phyloP scores from a whole-genome alignment of 35 echinoderm and acorn worm genomes.

The Apostichopus parvimensis region DNA sequence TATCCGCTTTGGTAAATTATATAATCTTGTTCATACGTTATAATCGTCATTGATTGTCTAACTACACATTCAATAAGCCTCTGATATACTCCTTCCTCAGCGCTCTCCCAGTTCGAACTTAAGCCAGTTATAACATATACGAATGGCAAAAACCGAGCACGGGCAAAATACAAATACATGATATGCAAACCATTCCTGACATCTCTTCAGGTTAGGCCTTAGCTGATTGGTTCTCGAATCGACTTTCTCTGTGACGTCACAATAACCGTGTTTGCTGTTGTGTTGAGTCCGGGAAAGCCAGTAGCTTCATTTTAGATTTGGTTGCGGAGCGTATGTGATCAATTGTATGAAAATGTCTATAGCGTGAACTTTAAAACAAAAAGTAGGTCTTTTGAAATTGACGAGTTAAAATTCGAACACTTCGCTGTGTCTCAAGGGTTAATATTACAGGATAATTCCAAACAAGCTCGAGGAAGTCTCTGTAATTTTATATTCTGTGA shows the following conservation, averaged over 20 bases:
- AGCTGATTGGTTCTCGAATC: background rate
- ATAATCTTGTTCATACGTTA: too few species aligned
- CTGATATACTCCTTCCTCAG: too few species aligned
- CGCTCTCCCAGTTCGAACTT: too few species aligned
- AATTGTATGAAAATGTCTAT: background rate
- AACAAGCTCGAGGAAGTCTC: background rate
- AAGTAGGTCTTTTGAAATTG: background rate
- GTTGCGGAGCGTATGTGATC: background rate
- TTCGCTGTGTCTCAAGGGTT: background rate
- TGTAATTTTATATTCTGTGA: slow-evolving; percentile 22
- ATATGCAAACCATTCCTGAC: background rate
- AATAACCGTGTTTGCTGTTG: background rate
- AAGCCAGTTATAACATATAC: too few species aligned
- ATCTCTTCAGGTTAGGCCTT: background rate
- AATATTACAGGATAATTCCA: background rate
- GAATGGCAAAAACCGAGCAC: too few species aligned
- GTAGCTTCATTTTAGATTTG: slow-evolving; percentile 8
- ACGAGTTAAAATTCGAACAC: background rate
- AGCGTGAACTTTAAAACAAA: background rate
- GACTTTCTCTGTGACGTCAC: background rate
- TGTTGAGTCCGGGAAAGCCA: background rate
- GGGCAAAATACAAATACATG: background rate
- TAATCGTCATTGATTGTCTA: too few species aligned
- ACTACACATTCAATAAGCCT: too few species aligned
- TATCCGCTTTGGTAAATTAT: too few species aligned